A percentile compares a stretch with the other conserved stretches of the same genome.
Conservation (phyloP, 2,113 vertebrate genomes). For the Labrus mixtus region DNA sequence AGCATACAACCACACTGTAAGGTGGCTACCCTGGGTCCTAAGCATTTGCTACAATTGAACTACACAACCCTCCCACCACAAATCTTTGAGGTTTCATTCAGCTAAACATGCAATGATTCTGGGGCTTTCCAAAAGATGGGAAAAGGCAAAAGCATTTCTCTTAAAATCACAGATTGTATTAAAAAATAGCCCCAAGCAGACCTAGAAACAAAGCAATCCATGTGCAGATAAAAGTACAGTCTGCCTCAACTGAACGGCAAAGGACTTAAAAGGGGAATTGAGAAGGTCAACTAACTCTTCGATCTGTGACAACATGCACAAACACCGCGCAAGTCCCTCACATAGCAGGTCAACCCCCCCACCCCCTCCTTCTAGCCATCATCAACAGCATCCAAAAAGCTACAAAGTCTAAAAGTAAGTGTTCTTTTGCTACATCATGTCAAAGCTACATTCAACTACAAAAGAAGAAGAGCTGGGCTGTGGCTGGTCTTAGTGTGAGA, state of each 20-base stretch:
- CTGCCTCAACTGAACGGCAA: conserved; percentile 65
- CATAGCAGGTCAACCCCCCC: conserved; percentile 61
- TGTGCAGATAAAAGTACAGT: conserved; percentile 75
- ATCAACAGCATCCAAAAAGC: conserved; percentile 82
- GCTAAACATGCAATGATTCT: conserved; percentile 78
- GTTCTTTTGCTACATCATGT: conserved; percentile 86
- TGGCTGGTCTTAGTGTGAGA: conserved; percentile 84
- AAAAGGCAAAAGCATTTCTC: conserved; percentile 63
- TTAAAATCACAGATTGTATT: conserved; percentile 64
- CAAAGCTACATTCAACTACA: conserved; percentile 87
- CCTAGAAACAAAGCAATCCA: conserved; percentile 70
- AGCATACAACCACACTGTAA: conserved; percentile 54
- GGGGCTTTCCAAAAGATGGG: conserved; percentile 57
- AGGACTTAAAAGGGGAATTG: conserved; percentile 59
- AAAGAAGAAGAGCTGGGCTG: conserved; percentile 83
- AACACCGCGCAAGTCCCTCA: conserved; percentile 78
- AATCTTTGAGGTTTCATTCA: conserved; percentile 80
- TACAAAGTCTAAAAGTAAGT: conserved; percentile 83
- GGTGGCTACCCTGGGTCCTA: conserved; percentile 71
- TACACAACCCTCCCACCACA: conserved; percentile 69
- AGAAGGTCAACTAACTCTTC: conserved; percentile 80
- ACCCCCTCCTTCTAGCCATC: conserved; percentile 44
- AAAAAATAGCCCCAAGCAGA: conserved; percentile 62
- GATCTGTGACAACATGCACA: conserved; percentile 85
- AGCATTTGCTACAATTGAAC: conserved; percentile 72